Evolutionary conservation across 64 coral and sea anemone genomes (phyloP).

Genomic region (Cladopsammia gracilis): DNA sequence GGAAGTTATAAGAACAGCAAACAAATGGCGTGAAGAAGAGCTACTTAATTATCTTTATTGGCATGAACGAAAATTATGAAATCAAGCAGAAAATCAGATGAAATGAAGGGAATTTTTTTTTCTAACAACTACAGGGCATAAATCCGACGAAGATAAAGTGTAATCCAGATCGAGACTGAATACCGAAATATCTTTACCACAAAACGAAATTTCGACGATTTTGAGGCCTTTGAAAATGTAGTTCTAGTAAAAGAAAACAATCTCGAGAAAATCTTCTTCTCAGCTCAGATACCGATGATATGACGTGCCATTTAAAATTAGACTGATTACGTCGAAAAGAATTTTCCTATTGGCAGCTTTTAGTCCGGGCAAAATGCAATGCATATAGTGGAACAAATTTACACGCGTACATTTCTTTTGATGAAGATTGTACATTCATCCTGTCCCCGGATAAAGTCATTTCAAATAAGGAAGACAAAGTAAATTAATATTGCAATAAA

Average conservation of each 20-base stretch:
- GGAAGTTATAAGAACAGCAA: too few species aligned
- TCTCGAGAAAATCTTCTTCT: not conserved
- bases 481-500: not conserved
- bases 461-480: not conserved
- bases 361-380: not conserved
- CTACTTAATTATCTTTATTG: not conserved
- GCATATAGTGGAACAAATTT: not conserved
- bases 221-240: not conserved
- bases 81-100: not conserved
- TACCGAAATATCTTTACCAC: too few species aligned
- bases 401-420: too few species aligned
- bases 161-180: too few species aligned
- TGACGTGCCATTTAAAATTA: slow-evolving; percentile 35
- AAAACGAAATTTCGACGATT: too few species aligned
- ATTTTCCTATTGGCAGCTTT: not conserved
- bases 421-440: not conserved
- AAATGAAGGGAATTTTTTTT: too few species aligned
- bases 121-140: too few species aligned
- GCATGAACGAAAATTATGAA: not conserved
- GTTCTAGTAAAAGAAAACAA: not conserved
- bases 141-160: too few species aligned
- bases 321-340: not conserved
- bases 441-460: not conserved
- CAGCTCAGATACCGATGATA: not conserved
- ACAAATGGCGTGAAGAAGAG: too few species aligned